phyloP scores from a whole-genome alignment of 2,888 invertebrate species.

The Tortrix viridana region DNA sequence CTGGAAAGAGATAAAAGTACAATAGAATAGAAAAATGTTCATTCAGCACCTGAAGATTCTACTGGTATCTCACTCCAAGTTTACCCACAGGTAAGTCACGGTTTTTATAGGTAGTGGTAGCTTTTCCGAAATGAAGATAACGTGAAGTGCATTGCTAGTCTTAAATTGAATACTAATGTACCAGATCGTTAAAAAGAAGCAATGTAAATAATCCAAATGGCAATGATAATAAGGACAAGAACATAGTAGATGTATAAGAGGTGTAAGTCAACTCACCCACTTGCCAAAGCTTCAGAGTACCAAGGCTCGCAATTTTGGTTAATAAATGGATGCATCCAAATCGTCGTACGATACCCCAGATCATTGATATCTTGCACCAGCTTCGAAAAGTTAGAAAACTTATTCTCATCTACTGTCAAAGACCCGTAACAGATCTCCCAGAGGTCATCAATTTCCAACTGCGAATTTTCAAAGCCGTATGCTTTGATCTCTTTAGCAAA shows the following conservation, averaged over 20 bases:
- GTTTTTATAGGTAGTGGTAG: no score
- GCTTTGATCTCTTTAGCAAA: constrained; percentile 87
- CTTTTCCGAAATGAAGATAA: no score
- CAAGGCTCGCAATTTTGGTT: constrained; percentile 87
- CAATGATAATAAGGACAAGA: no score
- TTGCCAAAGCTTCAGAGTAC: constrained; percentile 82
- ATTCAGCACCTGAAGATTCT: no score
- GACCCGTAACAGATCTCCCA: constrained; percentile 96
- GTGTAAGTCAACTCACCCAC: constrained; percentile 71
- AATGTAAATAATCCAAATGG: no score
- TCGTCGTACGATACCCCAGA: constrained; percentile 88
- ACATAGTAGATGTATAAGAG: not conserved
- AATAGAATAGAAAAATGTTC: no score
- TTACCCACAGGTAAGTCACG: no score
- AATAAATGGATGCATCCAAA: constrained; percentile 95
- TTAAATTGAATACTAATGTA: no score
- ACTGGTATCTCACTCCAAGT: no score
- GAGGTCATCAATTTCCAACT: constrained; percentile 93
- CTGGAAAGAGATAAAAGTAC: constrained; percentile 42
- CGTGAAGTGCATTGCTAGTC: no score
- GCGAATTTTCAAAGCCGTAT: constrained; percentile 87
- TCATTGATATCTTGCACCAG: constrained; percentile 85
- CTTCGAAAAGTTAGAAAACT: constrained; percentile 87
- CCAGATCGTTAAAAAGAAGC: no score
- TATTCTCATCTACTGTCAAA: constrained; percentile 86